These are phyloP conservation scores for Drosophila meridionalis DNA, from an alignment of 2,888 invertebrate genomes.

Conservation along the genomic window DNA sequence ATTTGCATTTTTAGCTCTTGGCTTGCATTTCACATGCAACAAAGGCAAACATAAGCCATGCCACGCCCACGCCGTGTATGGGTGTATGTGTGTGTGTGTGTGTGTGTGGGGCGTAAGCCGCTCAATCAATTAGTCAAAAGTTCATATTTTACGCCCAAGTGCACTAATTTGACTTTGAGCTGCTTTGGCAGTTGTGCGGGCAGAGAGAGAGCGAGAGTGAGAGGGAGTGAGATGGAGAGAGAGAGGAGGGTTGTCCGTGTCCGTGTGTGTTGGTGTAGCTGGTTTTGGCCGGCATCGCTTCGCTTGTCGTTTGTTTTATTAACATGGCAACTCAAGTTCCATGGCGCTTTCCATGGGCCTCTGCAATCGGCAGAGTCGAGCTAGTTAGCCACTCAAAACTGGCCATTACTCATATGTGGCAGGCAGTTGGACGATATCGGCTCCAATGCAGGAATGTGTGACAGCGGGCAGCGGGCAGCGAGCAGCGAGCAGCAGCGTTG, in stretches of 20 bases:
- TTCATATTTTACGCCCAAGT: constrained; percentile 55
- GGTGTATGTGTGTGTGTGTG: background rate
- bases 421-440: constrained; percentile 36
- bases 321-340: constrained; percentile 45
- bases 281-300: constrained; percentile 29
- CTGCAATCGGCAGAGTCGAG: constrained; percentile 8
- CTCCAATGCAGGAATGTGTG: constrained; percentile 28
- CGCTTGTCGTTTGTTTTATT: constrained; percentile 52
- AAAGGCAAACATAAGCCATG: constrained; percentile 31
- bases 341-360: constrained; percentile 1
- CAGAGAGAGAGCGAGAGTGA: background rate
- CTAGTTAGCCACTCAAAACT: constrained; percentile 47
- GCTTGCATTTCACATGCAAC: constrained; percentile 37
- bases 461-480: background rate
- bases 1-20: constrained; percentile 37
- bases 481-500: constrained; percentile 3
- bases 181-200: constrained; percentile 16
- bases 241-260: background rate
- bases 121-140: constrained; percentile 69
- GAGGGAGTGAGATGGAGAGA: background rate
- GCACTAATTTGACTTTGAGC: constrained; percentile 65
- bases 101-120: constrained; percentile 23
- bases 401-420: constrained; percentile 49
- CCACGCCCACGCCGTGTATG: constrained; percentile 13
- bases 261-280: constrained; percentile 10